Base-by-base conservation (phyloP, 2,113 vertebrate species). In the Coregonus clupeaformis region DNA sequence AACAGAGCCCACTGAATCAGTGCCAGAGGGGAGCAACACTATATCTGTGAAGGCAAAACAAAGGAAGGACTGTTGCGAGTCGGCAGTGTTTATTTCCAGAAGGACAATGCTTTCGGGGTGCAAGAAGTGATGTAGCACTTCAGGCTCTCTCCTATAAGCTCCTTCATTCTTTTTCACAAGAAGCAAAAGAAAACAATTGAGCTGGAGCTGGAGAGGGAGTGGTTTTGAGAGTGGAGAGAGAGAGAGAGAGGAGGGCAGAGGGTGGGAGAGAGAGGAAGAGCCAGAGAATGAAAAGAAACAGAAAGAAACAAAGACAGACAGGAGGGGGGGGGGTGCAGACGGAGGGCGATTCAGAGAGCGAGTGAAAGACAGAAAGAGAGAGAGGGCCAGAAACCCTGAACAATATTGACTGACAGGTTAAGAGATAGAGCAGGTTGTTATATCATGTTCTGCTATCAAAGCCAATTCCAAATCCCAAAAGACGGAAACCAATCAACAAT, bases 401-500 rank as follows among this genome's bases (percentile, higher is more conserved):
- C 49, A 52, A 52, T 52, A 14, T 16, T 52, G 49, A 16, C 14
- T 52, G 49, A 52, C 12, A 52, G 49, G 49, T 52, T 18, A 52
- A 52, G 49, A 52, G 49, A 2, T 11, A 42, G 36, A 42, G 36
- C 36, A 42, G 36, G 36, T 42, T 42, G 36, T 42, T 42, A 42
- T 16, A 20, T 32, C 18, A 42, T 22, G 11, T 22, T 68, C 18
- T 24, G 32, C 16, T 22, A 68, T 68, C 29, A 12, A 52, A 13
- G 72, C 16, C 14, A 64, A 45, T 63, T 52, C 57, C 32, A 74
- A 74, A 52, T 18, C 49, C 49, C 49, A 18, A 52, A 52, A 52
- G 49, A 20, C 14, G 45, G 64, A 13, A 78, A 68, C 67, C 62
- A 47, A 80, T 78, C 68, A 67, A 72, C 75, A 69, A 77, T 60